phyloP scores from a whole-genome alignment of 2,797 vertebrate genomes.

The Ibycter americanus region DNA sequence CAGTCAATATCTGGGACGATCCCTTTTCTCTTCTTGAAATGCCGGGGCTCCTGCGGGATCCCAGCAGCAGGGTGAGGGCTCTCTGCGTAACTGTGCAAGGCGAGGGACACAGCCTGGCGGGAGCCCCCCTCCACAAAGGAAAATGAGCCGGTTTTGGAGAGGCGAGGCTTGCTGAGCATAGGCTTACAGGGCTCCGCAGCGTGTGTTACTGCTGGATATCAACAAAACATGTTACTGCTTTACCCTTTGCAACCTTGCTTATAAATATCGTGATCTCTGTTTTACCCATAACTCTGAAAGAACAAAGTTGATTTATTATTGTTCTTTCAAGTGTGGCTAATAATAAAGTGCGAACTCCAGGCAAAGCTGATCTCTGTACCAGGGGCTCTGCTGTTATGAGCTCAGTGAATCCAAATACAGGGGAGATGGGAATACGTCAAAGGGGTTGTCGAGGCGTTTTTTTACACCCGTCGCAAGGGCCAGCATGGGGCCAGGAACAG shows the following conservation, averaged over 20 bases:
- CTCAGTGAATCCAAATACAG: neutral
- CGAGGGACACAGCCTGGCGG: neutral
- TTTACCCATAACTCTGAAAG: neutral
- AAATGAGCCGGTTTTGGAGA: neutral
- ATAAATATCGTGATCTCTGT: neutral
- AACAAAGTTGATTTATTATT: constrained; percentile 36
- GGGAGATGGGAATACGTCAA: neutral
- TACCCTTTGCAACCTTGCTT: neutral
- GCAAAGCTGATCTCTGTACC: neutral
- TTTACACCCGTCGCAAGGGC: neutral
- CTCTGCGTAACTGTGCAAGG: neutral
- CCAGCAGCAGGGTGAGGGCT: neutral
- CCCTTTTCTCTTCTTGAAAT: neutral
- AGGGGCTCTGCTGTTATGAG: neutral
- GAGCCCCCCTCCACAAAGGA: neutral
- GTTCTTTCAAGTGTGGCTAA: constrained; percentile 36
- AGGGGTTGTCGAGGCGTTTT: neutral
- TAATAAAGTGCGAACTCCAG: constrained; percentile 32
- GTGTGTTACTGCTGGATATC: neutral
- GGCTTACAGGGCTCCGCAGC: neutral
- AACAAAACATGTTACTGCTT: neutral
- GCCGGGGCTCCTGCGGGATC: neutral
- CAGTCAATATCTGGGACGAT: neutral
- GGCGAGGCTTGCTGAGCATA: neutral
- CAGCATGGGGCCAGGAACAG: neutral